Base-by-base conservation (phyloP, 2,113 vertebrate species). In the Lethenteron reissneri region DNA sequence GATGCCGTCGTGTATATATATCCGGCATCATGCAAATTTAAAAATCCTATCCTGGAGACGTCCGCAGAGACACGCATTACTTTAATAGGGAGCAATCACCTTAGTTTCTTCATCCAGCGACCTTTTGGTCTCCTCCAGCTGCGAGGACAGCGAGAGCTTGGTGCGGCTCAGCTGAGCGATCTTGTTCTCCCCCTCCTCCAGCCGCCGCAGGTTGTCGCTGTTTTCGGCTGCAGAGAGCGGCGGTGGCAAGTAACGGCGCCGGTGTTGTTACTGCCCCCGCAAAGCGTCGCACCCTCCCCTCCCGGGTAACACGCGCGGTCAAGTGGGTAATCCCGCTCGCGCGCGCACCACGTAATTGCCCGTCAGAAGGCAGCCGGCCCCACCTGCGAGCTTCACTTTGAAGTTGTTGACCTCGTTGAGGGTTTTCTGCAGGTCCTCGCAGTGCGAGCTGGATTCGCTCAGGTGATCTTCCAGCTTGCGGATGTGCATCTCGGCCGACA, bases 81-180 rank as follows among this genome's bases (percentile, higher is more conserved):
- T 56, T 56, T 57, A 56, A 15, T 13, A 71, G 17, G 15, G 57
- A 10, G 13, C n/a, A 64, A 41, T 56, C 73, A 86, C 85, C 82
- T 86, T 86, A 70, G 81, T 74, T 75, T 86, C 85, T 75, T 86
- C 85, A 3, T 86, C 85, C 73, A 82, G 75, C 8, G 83, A 81
- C 72, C 82, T 86, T 77, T 81, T 85, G 72, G 85, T 76, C 1
- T 86, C 85, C 57, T 86, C 84, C 15, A 74, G 72, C 19, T 86
- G 83, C 17, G 77, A 74, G 10, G 78, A 76, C 73, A 86, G 76
- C 59, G 82, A 77, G 56, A 73, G 70, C 76, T 78, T 84, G 71
- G 80, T 76, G 58, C 83, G 81, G 58, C 76, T 79, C 59, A 79
- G 75, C 74, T 84, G 83, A 71, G 74, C 76, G 64, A 74, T 75